These are phyloP conservation scores for Grantiella picta DNA, from an alignment of 2,113 vertebrate species.

Conservation along the genomic window DNA sequence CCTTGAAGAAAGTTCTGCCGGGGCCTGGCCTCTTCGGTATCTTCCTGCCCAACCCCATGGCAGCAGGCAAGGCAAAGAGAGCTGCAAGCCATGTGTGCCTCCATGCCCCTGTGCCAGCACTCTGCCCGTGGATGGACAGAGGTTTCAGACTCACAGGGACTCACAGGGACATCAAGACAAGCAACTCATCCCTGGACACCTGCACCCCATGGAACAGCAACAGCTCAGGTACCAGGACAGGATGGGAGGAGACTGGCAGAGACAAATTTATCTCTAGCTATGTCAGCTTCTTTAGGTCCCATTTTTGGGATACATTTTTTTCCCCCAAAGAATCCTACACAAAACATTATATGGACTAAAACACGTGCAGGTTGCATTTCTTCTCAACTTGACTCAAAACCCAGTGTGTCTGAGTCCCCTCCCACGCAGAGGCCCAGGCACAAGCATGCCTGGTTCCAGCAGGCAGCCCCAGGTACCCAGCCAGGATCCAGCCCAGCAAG, in stretches of 20 bases:
- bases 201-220: not conserved
- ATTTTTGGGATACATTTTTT: not conserved
- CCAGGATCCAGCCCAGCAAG: not conserved
- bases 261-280: not conserved
- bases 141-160: accelerated
- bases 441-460: not conserved
- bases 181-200: accelerated
- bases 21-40: not conserved
- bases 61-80: not conserved
- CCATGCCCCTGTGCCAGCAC: not conserved
- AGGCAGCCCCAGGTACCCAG: not conserved
- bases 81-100: not conserved
- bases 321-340: not conserved
- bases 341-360: not conserved
- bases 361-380: not conserved
- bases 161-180: not conserved
- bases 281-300: not conserved
- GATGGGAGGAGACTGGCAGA: not conserved
- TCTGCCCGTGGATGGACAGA: not conserved
- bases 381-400: not conserved
- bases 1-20: not conserved
- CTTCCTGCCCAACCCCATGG: not conserved
- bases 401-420: not conserved
- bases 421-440: not conserved
- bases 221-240: not conserved